These are phyloP conservation scores for Marmota monax DNA, from an alignment of 2,113 vertebrate genomes.

Conservation along the genomic window DNA sequence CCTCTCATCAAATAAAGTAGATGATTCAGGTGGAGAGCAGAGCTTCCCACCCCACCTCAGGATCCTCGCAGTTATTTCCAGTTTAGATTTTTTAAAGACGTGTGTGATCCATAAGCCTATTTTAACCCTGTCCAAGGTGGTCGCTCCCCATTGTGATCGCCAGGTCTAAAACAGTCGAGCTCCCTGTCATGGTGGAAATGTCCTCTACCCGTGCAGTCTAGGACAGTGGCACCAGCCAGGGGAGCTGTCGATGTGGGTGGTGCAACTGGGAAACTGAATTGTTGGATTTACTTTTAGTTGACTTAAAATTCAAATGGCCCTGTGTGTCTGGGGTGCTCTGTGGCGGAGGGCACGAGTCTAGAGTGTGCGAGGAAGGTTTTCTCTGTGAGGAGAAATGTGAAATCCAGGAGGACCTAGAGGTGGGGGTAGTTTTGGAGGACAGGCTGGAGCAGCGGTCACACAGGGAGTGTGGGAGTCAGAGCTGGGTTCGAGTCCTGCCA, in stretches of 20 bases:
- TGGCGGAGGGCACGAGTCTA: not conserved
- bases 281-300: not conserved
- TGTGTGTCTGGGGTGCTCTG: not conserved
- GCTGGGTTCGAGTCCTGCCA: not conserved
- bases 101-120: not conserved
- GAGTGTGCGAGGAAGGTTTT: not conserved
- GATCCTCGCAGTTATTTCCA: not conserved
- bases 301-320: not conserved
- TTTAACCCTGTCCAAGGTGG: not conserved
- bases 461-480: not conserved
- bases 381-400: not conserved
- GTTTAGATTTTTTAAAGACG: not conserved
- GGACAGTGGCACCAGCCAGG: not conserved
- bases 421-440: not conserved
- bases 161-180: not conserved
- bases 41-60: not conserved
- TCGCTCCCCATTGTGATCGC: not conserved
- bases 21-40: not conserved
- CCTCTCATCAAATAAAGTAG: not conserved
- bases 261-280: not conserved
- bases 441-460: not conserved
- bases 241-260: too few species aligned
- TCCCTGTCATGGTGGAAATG: not conserved
- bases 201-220: not conserved
- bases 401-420: not conserved